These are phyloP conservation scores for Cantharis rufa DNA, from an alignment of 2,888 invertebrate species.

Conservation along the genomic window DNA sequence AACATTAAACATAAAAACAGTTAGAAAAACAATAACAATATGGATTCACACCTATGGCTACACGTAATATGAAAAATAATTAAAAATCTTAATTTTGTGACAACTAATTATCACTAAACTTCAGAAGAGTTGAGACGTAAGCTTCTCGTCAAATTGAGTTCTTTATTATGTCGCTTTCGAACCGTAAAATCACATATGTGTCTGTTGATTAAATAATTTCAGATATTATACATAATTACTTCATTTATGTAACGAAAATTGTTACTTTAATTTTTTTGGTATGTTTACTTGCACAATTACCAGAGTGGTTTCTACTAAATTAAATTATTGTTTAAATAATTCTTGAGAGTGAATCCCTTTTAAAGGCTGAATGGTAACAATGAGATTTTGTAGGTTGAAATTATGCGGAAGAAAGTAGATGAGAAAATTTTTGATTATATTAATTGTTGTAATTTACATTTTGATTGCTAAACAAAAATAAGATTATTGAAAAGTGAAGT, in stretches of 20 bases:
- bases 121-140: neutral
- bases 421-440: neutral
- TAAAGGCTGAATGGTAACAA: neutral
- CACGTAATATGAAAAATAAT: neutral
- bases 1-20: neutral
- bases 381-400: neutral
- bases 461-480: neutral
- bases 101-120: neutral
- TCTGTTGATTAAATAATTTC: neutral
- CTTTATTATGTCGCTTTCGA: neutral
- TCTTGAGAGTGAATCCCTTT: neutral
- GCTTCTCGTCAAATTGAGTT: neutral
- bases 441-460: neutral
- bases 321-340: neutral
- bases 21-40: neutral
- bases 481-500: neutral
- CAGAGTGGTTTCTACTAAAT: neutral
- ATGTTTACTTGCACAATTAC: neutral
- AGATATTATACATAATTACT: neutral
- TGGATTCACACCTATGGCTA: neutral
- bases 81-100: neutral
- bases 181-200: neutral
- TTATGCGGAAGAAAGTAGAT: neutral
- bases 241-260: neutral
- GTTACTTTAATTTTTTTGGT: neutral